Conservation (phyloP, 2,888 invertebrate genomes). For the Drosophila pullipes region DNA sequence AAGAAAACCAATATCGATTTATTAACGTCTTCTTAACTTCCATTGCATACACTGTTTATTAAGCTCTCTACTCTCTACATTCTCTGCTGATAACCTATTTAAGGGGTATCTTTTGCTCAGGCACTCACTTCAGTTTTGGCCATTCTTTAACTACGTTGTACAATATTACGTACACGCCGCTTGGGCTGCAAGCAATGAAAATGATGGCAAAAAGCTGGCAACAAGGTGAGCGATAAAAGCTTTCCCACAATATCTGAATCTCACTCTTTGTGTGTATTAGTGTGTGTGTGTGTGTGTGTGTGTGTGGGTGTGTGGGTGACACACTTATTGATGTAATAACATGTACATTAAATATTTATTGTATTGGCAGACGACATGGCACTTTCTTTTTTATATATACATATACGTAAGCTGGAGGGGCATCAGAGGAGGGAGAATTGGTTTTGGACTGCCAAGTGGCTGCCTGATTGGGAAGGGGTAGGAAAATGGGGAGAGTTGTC, state of each 20-base stretch:
- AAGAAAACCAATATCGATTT: too few relatives aligned
- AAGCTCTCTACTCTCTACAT: background rate
- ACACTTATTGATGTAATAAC: constrained; percentile 79
- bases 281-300: constrained; percentile 24
- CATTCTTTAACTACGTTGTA: constrained; percentile 1
- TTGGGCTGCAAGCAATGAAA: constrained; percentile 52
- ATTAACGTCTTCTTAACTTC: background rate
- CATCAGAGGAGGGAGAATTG: background rate
- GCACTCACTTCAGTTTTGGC: background rate
- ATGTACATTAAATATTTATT: constrained; percentile 80
- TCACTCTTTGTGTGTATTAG: constrained; percentile 4
- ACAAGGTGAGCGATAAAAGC: constrained; percentile 75
- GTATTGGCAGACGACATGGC: constrained; percentile 80
- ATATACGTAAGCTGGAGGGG: background rate
- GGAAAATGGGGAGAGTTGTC: background rate
- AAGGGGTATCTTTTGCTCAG: background rate
- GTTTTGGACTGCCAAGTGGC: constrained; percentile 28
- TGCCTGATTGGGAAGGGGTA: constrained; percentile 19
- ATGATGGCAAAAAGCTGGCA: constrained; percentile 50
- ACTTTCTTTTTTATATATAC: constrained; percentile 55
- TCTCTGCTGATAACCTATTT: background rate
- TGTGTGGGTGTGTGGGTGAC: constrained; percentile 70
- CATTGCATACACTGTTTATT: background rate
- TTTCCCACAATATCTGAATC: constrained; percentile 52
- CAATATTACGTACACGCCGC: constrained; percentile 65